Base-by-base conservation (phyloP, 2,888 invertebrate genomes). In the Linyphia triangularis region DNA sequence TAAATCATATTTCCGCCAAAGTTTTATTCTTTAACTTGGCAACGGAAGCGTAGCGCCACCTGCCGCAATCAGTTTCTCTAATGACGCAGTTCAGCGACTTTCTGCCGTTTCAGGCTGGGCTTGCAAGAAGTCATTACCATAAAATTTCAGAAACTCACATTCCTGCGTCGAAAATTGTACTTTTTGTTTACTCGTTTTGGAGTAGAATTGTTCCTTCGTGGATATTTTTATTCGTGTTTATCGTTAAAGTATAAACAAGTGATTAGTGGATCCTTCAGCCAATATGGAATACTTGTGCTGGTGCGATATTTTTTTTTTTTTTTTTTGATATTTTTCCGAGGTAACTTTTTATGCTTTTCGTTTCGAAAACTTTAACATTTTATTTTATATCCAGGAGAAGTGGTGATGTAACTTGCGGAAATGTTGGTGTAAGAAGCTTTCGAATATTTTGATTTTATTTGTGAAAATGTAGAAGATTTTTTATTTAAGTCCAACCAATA, bases 21-120 rank as follows among this genome's bases (percentile, higher is more conserved):
- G 78, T 85, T 78, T 85, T 85, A 86, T 85, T 85, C 77, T 43
- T 77, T 85, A 77, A 85, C 75, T 59, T 85, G 77, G 86, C 79
- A 81, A 79, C 65, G 72, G 51, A 73, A 67, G 79, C 65, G 22
- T 5, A 86, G 63, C 81, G 79, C 86, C 79, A 86, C 72, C 86
- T 86, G 86, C 67, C 65, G 79, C 81, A 81, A 86, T 72, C 72
- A 72, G 81, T 86, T 81, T 79, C 73, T 73, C 70, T 86, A 86
- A 86, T 86, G 86, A 81, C 72, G 63, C 81, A 81, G 79, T 86
- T 86, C 79, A 86, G 72, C 63, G 86, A 73, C 86, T 86, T 77
- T 65, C 70, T 40, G 22, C 57, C 43, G 70, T 75, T 79, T 51
- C 51, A 37, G 37, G 57, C 22, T 59, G 57, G 63, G 65, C 61